Conservation (phyloP, 2,113 vertebrate species). For the Phylloscopus trochilus region DNA sequence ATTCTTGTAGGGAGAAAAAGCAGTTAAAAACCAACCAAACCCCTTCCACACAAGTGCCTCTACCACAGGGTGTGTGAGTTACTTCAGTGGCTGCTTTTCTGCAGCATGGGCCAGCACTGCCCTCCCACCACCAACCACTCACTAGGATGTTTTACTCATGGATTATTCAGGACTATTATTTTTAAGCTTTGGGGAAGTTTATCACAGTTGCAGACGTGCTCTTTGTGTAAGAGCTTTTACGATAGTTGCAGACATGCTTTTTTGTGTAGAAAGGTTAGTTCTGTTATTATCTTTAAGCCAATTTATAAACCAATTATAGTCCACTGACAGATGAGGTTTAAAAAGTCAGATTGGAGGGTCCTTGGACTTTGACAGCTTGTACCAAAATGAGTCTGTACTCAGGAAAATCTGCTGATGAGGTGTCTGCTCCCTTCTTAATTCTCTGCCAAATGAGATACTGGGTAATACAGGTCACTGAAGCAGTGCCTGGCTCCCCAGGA, state of each 20-base stretch:
- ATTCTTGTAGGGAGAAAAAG: not conserved
- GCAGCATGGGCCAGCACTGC: not conserved
- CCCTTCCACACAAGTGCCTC: not conserved
- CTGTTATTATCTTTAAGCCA: conserved; percentile 10
- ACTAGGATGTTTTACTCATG: not conserved
- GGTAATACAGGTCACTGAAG: conserved; percentile 44
- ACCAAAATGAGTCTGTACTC: conserved; percentile 23
- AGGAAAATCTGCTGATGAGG: conserved; percentile 69
- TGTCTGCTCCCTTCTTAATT: conserved; percentile 59
- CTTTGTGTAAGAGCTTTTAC: not conserved
- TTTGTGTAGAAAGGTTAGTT: not conserved
- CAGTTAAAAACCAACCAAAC: not conserved
- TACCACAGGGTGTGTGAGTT: not conserved
- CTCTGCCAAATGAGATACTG: conserved; percentile 50
- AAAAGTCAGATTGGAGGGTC: conserved; percentile 32
- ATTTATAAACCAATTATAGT: conserved; percentile 18
- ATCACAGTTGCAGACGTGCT: not conserved
- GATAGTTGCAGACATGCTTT: not conserved
- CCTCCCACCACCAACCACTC: not conserved
- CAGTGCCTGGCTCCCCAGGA: not conserved
- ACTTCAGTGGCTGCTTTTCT: not conserved
- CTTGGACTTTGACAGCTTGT: conserved; percentile 69
- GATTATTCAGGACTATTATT: not conserved
- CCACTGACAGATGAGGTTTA: conserved; percentile 16
- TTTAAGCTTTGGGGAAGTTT: not conserved